A percentile compares a stretch with the other conserved stretches of the same genome.
Conservation (phyloP, 2,113 vertebrate species). For the Nannospalax galili region DNA sequence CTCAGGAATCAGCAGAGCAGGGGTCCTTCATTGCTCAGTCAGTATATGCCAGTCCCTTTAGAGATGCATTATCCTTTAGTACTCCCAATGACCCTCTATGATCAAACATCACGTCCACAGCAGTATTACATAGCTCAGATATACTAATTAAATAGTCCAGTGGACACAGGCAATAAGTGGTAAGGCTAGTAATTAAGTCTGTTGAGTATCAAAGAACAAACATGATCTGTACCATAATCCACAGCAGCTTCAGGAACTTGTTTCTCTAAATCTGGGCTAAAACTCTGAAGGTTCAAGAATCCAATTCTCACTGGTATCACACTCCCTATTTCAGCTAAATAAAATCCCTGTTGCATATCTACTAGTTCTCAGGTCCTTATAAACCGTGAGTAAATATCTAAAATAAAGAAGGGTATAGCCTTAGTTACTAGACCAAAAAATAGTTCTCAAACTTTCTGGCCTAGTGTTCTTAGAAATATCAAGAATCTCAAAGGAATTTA, state of each 20-base stretch:
- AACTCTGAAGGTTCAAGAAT: neutral
- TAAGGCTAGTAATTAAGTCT: neutral
- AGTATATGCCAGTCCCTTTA: neutral
- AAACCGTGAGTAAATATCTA: neutral
- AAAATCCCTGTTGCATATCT: neutral
- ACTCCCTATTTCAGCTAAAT: neutral
- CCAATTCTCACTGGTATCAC: neutral
- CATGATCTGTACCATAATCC: neutral
- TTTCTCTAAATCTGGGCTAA: slow-evolving; percentile 13
- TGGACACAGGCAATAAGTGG: neutral
- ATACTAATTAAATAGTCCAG: neutral
- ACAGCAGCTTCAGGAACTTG: neutral
- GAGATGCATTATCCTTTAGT: neutral
- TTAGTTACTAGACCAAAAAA: neutral
- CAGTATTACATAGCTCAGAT: neutral
- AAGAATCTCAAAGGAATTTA: neutral
- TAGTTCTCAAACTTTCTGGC: neutral
- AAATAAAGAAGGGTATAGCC: neutral
- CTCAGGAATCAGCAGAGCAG: neutral
- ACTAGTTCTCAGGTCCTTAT: neutral
- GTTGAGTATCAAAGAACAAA: slow-evolving; percentile 3
- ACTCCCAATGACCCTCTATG: neutral
- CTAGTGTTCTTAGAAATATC: slow-evolving; percentile 21
- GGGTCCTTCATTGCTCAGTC: neutral
- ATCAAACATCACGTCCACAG: neutral